These are phyloP conservation scores for Aplidium turbinatum DNA, from an alignment of 23 tunicate genomes.

Conservation along the genomic window DNA sequence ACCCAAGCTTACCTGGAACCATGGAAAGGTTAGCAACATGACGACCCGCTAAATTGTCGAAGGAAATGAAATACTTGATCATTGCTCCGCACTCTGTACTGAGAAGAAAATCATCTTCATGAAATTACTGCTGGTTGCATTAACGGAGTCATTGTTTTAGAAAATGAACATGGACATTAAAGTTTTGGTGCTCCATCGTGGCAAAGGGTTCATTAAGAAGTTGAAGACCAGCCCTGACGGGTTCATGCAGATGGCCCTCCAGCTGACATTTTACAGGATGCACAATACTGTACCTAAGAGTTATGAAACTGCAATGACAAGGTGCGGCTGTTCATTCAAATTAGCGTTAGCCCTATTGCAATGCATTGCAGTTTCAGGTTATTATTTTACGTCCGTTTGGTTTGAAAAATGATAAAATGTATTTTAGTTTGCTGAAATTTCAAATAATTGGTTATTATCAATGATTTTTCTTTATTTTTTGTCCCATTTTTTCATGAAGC, in stretches of 20 bases:
- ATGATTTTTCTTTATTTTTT: no score
- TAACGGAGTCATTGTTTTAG: conserved; percentile 8
- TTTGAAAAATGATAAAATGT: no score
- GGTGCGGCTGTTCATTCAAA: no score
- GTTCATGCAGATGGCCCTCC: conserved; percentile 82
- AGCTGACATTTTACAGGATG: conserved; percentile 69
- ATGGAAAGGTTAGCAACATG: no score
- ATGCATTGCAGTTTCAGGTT: no score
- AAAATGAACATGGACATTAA: conserved; percentile 40
- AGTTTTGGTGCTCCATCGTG: conserved; percentile 45
- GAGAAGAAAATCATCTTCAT: background rate
- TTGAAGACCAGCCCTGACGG: conserved; percentile 76
- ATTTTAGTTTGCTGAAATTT: no score
- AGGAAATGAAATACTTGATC: background rate
- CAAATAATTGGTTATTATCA: no score
- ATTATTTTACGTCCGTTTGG: no score
- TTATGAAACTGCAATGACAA: conserved; percentile 87
- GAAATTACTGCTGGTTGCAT: background rate
- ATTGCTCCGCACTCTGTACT: background rate
- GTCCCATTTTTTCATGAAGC: no score
- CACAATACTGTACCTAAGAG: conserved; percentile 69
- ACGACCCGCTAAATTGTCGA: background rate
- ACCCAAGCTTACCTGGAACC: no score
- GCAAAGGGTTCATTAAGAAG: conserved; percentile 78
- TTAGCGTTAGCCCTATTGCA: no score